A percentile compares a stretch with the other conserved stretches of the same genome.
phyloP scores from a whole-genome alignment of 2,797 vertebrate species.

The Anguilla obscura region DNA sequence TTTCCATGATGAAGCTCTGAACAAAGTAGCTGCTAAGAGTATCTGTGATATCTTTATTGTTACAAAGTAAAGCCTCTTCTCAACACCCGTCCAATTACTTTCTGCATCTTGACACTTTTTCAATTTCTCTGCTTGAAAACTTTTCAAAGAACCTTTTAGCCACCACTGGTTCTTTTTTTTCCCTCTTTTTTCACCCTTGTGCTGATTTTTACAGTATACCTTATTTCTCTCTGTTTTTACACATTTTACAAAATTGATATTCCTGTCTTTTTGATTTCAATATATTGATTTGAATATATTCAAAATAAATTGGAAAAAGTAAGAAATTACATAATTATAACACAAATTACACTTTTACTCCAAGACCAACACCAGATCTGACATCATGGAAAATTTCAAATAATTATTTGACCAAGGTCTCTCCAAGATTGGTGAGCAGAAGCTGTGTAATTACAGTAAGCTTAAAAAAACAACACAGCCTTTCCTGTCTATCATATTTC shows the following conservation, averaged over 20 bases:
- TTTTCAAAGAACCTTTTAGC: background rate
- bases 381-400: background rate
- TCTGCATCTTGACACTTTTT: background rate
- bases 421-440: background rate
- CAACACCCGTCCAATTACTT: background rate
- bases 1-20: background rate
- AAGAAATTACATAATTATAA: background rate
- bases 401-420: background rate
- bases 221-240: background rate
- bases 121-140: background rate
- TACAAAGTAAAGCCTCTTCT: background rate
- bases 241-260: background rate
- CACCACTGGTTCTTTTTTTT: background rate
- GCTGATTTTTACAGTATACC: background rate
- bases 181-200: background rate
- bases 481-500: conserved; percentile 11
- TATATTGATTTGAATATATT: background rate
- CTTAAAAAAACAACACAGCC: conserved; percentile 9
- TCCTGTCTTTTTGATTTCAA: background rate
- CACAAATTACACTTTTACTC: background rate
- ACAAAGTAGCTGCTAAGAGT: background rate
- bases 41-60: background rate
- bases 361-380: background rate
- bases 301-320: background rate
- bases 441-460: background rate